A percentile compares a stretch with the other conserved stretches of the same genome.
These are phyloP conservation scores for Noctua janthina DNA, from an alignment of 2,888 invertebrate genomes.

Conservation along the genomic window DNA sequence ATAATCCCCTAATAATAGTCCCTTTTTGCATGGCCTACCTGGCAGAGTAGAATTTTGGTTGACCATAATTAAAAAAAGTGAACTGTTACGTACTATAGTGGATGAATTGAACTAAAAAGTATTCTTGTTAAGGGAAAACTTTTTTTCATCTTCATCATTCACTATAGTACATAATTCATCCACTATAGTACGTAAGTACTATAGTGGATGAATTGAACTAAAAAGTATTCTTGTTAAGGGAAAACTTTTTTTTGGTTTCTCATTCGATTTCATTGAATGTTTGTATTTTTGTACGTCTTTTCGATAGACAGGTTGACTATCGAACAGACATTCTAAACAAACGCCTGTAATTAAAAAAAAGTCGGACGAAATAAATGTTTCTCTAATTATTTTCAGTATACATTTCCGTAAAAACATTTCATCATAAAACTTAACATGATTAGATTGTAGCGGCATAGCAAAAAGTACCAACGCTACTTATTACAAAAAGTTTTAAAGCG, in stretches of 20 bases:
- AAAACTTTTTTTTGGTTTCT: not conserved
- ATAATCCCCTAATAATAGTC: no score
- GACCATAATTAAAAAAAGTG: not conserved
- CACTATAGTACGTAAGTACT: no score
- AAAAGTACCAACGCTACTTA: not conserved
- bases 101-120: not conserved
- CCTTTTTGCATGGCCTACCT: not conserved
- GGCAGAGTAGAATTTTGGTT: not conserved
- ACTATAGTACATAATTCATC: no score
- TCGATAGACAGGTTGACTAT: not conserved
- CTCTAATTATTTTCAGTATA: not conserved
- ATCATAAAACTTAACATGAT: conserved; percentile 20
- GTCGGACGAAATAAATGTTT: not conserved
- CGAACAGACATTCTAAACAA: conserved; percentile 5
- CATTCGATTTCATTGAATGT: not conserved
- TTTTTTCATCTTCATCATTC: no score
- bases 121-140: not conserved
- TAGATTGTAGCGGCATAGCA: not conserved
- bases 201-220: not conserved
- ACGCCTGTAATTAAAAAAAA: not conserved
- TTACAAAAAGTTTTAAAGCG: not conserved
- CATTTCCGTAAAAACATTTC: conserved; percentile 2
- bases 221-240: not conserved
- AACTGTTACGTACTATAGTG: not conserved
- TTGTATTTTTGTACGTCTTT: not conserved